Evolutionary conservation across 1,140 invertebrate genomes (phyloP), one percentile per base, ranked within the genome.

Genomic region (Diprion similis): DNA sequence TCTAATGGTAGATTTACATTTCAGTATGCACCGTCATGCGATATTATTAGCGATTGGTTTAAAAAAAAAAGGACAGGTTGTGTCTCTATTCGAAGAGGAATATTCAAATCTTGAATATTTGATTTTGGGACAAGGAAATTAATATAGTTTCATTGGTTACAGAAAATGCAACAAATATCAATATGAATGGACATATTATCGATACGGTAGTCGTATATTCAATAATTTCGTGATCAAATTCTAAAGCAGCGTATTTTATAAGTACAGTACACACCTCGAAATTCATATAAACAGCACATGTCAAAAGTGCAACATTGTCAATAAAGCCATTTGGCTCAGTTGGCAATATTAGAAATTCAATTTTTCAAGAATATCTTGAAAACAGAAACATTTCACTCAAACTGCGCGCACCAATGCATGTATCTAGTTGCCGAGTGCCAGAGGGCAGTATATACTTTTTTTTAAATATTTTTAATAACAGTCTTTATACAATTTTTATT

Each of bases 401-500:
- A 47, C 47, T n/a, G 67, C 19, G 46, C 46, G 37, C 8, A 18
- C 59, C 71, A 70, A 37, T 75, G 69, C 47, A 71, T 68, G 65
- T 59, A 66, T 67, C 46, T 76, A 77, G 76, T 71, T 70, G 71
- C 73, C 76, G 59, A 77, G 72, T 68, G 46, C 70, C 19, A 46
- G 13, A 19, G 46, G 67, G 69, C 71, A 76, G 74, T 67, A 65
- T 77, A 72, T 70, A 74, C 45, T 74, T 75, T 73, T 79, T 77
- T 80, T 75, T 3, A 37, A 37, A 37, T 37, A 78, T 73, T 83
- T 72, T 85, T 81, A 83, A 81, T 86, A 87, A 87, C 83, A 86
- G 82, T 86, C 81, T 87, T 87, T 82, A 84, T 86, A 88, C 85
- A 88, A 79, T 86, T 83, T 85, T 83, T 59, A 59, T 59, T 85